Conservation (phyloP, 2,888 invertebrate species). For the Hyalella azteca region DNA sequence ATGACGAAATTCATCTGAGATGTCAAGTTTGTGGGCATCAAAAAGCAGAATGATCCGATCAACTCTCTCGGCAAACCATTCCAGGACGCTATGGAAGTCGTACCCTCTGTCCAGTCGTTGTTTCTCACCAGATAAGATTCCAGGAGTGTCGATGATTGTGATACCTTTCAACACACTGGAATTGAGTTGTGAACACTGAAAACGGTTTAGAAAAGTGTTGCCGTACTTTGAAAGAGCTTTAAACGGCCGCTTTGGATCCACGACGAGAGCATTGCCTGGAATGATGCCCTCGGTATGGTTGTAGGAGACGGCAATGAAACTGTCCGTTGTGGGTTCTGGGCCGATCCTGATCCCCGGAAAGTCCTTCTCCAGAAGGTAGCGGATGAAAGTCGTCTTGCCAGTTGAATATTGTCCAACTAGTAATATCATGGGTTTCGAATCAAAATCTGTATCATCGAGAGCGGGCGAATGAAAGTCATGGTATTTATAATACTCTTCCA, state of each 20-base stretch:
- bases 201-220: constrained; percentile 68
- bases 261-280: constrained; percentile 68
- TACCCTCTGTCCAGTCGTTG: constrained; percentile 68
- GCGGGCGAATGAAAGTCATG: constrained; percentile 65
- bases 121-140: constrained; percentile 65
- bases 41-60: constrained; percentile 69
- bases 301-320: constrained; percentile 68
- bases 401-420: constrained; percentile 69
- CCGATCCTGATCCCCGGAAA: constrained; percentile 68
- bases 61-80: constrained; percentile 69
- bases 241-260: constrained; percentile 68
- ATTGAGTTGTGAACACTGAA: constrained; percentile 66
- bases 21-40: constrained; percentile 70
- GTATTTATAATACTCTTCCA: constrained; percentile 63
- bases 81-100: constrained; percentile 68
- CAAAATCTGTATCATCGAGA: constrained; percentile 66
- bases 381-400: constrained; percentile 65
- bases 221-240: constrained; percentile 67
- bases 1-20: constrained; percentile 68
- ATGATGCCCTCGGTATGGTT: constrained; percentile 65
- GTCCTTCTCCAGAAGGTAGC: constrained; percentile 66
- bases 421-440: constrained; percentile 68
- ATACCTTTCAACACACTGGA: constrained; percentile 68
- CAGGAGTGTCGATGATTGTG: constrained; percentile 68
- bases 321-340: constrained; percentile 69